phyloP scores from a whole-genome alignment of 2,113 vertebrate genomes.

The Epinephelus lanceolatus region DNA sequence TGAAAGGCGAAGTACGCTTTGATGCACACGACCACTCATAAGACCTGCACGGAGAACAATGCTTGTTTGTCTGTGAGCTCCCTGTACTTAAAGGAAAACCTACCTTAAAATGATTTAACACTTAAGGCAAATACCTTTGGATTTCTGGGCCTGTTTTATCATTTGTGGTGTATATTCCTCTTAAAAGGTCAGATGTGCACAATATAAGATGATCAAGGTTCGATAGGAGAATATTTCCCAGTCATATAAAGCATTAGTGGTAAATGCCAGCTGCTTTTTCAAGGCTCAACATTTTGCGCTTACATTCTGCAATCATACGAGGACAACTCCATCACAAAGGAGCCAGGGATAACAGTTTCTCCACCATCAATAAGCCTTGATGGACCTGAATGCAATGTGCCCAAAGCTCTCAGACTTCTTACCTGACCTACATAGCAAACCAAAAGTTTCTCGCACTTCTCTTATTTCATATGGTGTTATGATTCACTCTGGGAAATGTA shows the following conservation, averaged over 20 bases:
- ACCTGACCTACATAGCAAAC: background rate
- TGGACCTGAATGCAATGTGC: conserved; percentile 8
- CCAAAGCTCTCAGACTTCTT: background rate
- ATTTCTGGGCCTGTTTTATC: background rate
- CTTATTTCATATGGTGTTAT: background rate
- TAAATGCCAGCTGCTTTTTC: conserved; percentile 20
- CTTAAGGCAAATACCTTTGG: background rate
- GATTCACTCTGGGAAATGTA: conserved; percentile 4
- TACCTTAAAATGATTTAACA: background rate
- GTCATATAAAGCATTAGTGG: conserved; percentile 9
- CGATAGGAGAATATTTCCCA: conserved; percentile 1
- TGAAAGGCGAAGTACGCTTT: conserved; percentile 60
- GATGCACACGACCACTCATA: conserved; percentile 60
- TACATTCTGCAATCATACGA: conserved; percentile 39
- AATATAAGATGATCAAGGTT: conserved; percentile 2
- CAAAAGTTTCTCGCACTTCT: background rate
- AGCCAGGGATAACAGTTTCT: background rate
- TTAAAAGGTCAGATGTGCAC: background rate
- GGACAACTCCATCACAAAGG: conserved; percentile 12
- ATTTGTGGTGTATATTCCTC: background rate
- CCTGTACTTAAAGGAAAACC: conserved; percentile 18
- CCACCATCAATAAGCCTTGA: background rate
- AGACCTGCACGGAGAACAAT: conserved; percentile 36
- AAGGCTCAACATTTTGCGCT: conserved; percentile 24
- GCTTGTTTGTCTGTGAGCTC: background rate